Evolutionary conservation across 1,140 invertebrate species (phyloP).

Genomic region (Leptonema lineaticorne): DNA sequence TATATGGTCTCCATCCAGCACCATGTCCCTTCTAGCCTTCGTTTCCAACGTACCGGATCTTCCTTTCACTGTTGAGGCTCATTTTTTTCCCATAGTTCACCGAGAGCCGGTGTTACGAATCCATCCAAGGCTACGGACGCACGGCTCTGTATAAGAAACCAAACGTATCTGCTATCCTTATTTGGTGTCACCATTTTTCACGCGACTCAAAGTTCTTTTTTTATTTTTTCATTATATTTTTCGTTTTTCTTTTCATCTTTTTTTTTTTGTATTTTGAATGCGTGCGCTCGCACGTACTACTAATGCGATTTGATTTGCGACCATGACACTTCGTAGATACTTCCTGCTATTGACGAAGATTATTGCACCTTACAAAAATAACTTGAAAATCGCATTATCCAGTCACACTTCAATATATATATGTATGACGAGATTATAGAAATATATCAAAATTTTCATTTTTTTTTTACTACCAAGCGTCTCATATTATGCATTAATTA

Average conservation of each 20-base stretch:
- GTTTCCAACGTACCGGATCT: constrained; percentile 36
- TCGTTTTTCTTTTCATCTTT: too few species aligned
- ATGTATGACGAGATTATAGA: too few species aligned
- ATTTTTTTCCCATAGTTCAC: constrained; percentile 39
- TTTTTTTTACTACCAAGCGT: too few species aligned
- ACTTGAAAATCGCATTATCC: too few species aligned
- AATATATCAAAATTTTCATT: too few species aligned
- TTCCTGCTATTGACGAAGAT: background rate
- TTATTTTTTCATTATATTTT: too few species aligned
- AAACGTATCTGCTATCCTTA: constrained; percentile 21
- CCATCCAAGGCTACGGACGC: constrained; percentile 37
- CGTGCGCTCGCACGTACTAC: background rate
- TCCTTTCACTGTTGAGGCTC: constrained; percentile 37
- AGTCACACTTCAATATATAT: too few species aligned
- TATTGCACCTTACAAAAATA: too few species aligned
- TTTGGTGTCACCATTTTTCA: constrained; percentile 34
- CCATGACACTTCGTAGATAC: constrained; percentile 11
- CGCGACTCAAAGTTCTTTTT: background rate
- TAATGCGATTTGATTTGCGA: background rate
- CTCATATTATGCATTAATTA: too few species aligned
- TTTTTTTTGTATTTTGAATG: background rate
- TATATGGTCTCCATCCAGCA: constrained; percentile 9
- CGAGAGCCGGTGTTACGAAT: constrained; percentile 31
- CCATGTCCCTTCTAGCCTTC: constrained; percentile 29
- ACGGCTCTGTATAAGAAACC: background rate